These are phyloP conservation scores for Latrodectus elegans DNA, from an alignment of 2,888 invertebrate genomes.

Conservation along the genomic window DNA sequence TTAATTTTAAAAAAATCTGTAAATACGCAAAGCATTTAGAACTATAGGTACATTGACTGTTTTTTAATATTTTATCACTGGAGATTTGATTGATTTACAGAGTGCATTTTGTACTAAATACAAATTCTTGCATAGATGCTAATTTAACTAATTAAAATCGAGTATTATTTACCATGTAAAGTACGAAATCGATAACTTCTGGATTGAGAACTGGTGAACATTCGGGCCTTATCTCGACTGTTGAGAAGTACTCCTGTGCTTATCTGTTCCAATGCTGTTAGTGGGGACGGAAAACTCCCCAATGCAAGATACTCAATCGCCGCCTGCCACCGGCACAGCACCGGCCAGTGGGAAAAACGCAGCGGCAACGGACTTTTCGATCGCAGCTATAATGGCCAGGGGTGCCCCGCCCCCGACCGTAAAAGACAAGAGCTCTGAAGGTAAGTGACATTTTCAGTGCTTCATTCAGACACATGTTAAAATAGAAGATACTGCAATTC, in stretches of 20 bases:
- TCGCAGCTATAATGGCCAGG: slow-evolving; percentile 94
- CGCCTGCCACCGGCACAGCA: slow-evolving; percentile 12
- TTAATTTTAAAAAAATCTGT: too few species aligned
- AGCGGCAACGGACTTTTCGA: slow-evolving; percentile 92
- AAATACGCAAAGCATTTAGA: too few species aligned
- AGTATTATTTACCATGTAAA: too few species aligned
- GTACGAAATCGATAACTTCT: too few species aligned
- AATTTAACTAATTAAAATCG: too few species aligned
- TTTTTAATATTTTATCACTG: too few species aligned
- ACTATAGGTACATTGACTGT: too few species aligned
- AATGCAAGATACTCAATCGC: slow-evolving; percentile 47
- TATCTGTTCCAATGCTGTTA: slow-evolving; percentile 42
- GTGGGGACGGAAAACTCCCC: slow-evolving; percentile 43
- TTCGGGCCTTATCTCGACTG: not conserved
- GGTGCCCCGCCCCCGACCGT: slow-evolving; percentile 9
- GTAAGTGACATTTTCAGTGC: slow-evolving; percentile 10
- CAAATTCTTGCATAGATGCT: too few species aligned
- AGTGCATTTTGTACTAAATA: too few species aligned
- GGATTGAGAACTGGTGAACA: not conserved
- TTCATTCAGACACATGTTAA: too few species aligned
- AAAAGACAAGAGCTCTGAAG: slow-evolving; percentile 38
- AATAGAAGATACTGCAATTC: too few species aligned
- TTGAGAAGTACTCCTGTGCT: not conserved
- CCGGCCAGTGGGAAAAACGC: slow-evolving; percentile 31
- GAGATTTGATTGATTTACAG: too few species aligned